Conservation (phyloP, 2,113 vertebrate species). For the Mus pahari region DNA sequence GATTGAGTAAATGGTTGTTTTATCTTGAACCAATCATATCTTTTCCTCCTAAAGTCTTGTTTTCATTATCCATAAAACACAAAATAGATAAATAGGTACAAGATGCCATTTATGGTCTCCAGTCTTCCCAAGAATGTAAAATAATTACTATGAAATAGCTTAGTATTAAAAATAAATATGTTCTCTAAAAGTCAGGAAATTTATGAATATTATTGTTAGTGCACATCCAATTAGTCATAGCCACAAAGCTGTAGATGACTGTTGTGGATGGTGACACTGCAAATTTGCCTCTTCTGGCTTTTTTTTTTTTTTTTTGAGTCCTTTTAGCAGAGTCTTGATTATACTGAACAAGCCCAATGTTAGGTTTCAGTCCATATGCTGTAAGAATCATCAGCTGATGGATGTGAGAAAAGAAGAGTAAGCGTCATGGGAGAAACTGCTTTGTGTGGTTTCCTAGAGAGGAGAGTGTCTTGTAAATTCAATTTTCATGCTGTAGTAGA, state of each 20-base stretch:
- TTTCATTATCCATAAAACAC: conserved; percentile 24
- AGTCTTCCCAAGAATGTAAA: not conserved
- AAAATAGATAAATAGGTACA: not conserved
- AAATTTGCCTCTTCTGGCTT: not conserved
- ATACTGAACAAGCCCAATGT: not conserved
- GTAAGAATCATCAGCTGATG: not conserved
- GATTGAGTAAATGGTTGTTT: not conserved
- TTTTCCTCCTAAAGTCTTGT: not conserved
- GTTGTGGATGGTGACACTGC: not conserved
- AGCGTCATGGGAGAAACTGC: not conserved
- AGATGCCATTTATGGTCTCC: not conserved
- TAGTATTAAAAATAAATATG: not conserved
- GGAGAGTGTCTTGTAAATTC: not conserved
- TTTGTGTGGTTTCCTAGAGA: not conserved
- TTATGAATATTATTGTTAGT: not conserved
- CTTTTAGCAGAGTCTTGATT: not conserved
- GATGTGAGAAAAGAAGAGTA: not conserved
- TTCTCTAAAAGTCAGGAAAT: not conserved
- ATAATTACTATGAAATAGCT: not conserved
- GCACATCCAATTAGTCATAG: not conserved
- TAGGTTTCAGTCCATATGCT: not conserved
- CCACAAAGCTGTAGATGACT: not conserved
- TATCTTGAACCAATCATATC: not conserved
- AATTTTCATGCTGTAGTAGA: not conserved
- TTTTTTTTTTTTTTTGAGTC: too few relatives aligned